A percentile compares a stretch with the other conserved stretches of the same genome.
Conservation (phyloP, 2,113 vertebrate species). For the Zosterops japonicus region DNA sequence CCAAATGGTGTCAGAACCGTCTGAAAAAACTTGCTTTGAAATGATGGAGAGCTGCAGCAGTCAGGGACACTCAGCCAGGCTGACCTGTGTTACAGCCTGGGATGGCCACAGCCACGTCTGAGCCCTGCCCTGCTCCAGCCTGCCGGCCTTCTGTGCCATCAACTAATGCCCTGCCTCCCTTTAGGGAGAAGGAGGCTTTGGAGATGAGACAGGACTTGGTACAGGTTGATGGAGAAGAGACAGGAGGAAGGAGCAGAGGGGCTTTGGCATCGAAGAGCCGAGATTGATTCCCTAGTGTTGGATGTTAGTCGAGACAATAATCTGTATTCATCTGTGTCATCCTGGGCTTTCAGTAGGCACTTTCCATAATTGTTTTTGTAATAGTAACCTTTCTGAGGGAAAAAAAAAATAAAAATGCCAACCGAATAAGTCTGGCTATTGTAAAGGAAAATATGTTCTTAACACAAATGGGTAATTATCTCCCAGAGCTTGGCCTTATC, state of each 20-base stretch:
- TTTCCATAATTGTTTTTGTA: not conserved
- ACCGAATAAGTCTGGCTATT: not conserved
- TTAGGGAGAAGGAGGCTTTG: not conserved
- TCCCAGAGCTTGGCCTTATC: constrained; percentile 49
- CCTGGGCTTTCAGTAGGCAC: not conserved
- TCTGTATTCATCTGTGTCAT: not conserved
- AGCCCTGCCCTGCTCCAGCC: not conserved
- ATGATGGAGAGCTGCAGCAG: not conserved
- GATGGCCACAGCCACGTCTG: not conserved
- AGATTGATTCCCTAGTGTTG: not conserved
- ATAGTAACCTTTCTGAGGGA: not conserved
- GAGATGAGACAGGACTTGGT: not conserved
- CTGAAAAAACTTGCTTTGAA: not conserved
- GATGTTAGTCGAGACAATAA: not conserved
- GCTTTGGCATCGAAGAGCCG: fast-evolving
- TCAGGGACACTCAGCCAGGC: fast-evolving
- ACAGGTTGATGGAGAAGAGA: not conserved
- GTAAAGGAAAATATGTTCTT: constrained; percentile 21
- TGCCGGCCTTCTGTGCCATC: fast-evolving
- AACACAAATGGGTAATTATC: constrained; percentile 50
- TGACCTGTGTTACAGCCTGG: not conserved
- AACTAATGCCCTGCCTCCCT: not conserved
- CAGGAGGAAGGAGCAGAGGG: not conserved
- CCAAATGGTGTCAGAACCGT: not conserved
- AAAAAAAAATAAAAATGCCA: not conserved